Evolutionary conservation across 64 coral and sea anemone species (phyloP).

Genomic region (Dendronephthya gigantea): DNA sequence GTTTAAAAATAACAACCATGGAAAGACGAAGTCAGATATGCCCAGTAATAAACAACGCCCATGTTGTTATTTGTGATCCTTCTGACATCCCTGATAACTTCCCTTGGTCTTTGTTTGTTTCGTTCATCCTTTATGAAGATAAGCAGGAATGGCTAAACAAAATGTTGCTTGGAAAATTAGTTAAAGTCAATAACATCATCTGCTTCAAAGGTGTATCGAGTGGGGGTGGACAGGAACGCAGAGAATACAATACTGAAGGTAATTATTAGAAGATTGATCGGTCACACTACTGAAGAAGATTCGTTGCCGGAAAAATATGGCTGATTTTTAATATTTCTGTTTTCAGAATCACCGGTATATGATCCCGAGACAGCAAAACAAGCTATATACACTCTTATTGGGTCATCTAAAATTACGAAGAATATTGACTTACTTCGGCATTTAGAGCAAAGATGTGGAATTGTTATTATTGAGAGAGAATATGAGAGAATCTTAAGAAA

Average conservation of each 20-base stretch:
- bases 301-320: too few species aligned
- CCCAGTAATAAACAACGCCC: neutral
- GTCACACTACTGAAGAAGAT: too few species aligned
- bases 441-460: neutral
- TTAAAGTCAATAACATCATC: neutral
- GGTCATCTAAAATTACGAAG: neutral
- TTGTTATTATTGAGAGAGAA: slow-evolving; percentile 4
- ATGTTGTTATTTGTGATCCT: neutral
- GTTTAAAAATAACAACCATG: neutral
- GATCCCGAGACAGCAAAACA: neutral
- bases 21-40: neutral
- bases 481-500: neutral
- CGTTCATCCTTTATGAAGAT: neutral
- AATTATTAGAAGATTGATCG: neutral
- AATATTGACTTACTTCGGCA: neutral
- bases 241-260: neutral
- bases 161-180: neutral
- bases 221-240: neutral
- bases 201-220: neutral
- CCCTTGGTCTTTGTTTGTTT: neutral
- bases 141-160: neutral
- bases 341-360: neutral
- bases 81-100: neutral
- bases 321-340: too few species aligned
- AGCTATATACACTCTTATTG: neutral